Evolutionary conservation across 2,888 invertebrate genomes (phyloP), one percentile per base, ranked within the genome.

Genomic region (Rhorus exstirpatorius): DNA sequence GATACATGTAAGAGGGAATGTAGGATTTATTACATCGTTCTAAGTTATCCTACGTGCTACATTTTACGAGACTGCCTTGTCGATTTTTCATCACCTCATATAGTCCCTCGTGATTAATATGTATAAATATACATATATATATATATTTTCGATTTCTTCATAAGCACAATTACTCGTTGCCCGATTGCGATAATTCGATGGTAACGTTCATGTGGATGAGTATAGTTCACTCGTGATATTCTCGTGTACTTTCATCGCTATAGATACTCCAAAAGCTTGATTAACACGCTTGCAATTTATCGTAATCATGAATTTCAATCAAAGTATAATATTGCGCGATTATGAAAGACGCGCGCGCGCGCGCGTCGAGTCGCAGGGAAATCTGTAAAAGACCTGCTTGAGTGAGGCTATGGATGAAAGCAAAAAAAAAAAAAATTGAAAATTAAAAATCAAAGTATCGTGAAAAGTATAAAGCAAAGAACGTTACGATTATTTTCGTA

Each of bases 1-100:
- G 79, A 31, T 85, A 74, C 67, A 85, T 79, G 67, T 63, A 72
- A 79, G 61, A 68, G 12, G 84, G 84, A 84, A 81, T 84, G 79
- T 79, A 70, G 41, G 41, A 31, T 77, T 84, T 68, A 21, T 83
- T 79, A 84, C 82, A 84, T 74, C 65, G 72, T 74, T 79, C 61
- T 76, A 53, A 76, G 38, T 79, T 61, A 76, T 61, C 58, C 31
- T 79, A 76, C 41, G 24, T 60, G 44, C 55, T 82, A 72, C 72
- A 49, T 31, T 70, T 26, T 51, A 63, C 58, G 72, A 61, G 72
- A 79, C 46, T 24, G 14, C 14, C 68, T 38, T 46, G 21, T 61
- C 46, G 61, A 46, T 80, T 60, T 65, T 31, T 67, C 46, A 49
- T 65, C 24, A 44, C 19, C 10, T 24, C 26, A 3, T 12, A 38